A percentile compares a stretch with the other conserved stretches of the same genome.
phyloP scores from a whole-genome alignment of 2,797 vertebrate genomes.

The Botia almorhae region DNA sequence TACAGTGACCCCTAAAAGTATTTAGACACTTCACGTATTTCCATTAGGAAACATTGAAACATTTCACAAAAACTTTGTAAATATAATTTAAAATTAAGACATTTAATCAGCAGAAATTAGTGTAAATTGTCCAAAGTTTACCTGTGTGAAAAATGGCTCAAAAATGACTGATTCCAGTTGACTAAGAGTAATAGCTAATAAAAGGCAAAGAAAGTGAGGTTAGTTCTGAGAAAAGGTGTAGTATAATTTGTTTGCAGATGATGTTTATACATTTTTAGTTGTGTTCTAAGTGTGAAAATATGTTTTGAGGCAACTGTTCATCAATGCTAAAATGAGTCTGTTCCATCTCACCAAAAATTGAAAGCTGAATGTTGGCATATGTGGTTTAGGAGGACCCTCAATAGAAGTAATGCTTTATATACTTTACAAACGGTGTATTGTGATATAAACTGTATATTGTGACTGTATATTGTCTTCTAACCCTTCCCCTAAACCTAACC shows the following conservation, averaged over 20 bases:
- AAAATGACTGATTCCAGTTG: neutral
- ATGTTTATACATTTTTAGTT: neutral
- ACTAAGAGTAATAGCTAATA: too few relatives aligned
- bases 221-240: too few relatives aligned
- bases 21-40: neutral
- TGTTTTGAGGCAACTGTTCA: neutral
- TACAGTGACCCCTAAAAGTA: neutral
- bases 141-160: neutral
- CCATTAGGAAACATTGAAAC: neutral
- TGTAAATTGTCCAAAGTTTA: neutral
- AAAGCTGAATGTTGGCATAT: too few relatives aligned
- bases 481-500: too few relatives aligned
- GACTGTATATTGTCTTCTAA: too few relatives aligned
- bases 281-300: neutral
- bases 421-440: too few relatives aligned
- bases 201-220: too few relatives aligned
- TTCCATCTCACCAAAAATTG: neutral
- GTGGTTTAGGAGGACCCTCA: too few relatives aligned
- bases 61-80: neutral
- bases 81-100: too few relatives aligned
- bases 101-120: neutral
- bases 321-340: neutral
- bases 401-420: too few relatives aligned
- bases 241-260: neutral
- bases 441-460: too few relatives aligned